Conservation (phyloP, 2,113 vertebrate genomes). For the Pardalotus punctatus region DNA sequence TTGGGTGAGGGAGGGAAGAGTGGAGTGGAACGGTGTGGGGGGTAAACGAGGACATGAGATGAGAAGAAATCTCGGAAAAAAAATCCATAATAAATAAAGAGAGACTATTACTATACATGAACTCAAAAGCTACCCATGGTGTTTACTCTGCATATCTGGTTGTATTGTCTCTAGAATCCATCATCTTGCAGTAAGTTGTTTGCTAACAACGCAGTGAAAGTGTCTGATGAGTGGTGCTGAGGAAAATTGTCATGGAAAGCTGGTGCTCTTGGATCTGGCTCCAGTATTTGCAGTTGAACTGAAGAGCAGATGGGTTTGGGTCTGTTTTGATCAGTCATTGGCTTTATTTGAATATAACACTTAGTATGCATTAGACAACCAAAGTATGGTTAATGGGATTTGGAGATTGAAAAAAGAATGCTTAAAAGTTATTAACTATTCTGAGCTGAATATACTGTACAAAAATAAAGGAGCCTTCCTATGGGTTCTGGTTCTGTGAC, state of each 20-base stretch:
- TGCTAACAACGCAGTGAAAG: constrained; percentile 59
- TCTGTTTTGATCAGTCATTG: constrained; percentile 56
- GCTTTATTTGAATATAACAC: constrained; percentile 35
- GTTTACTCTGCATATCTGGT: constrained; percentile 78
- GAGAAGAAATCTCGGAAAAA: constrained; percentile 54
- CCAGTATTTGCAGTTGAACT: constrained; percentile 44
- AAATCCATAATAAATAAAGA: constrained; percentile 56
- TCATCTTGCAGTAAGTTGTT: constrained; percentile 72
- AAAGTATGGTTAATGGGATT: constrained; percentile 28
- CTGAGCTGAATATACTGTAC: constrained; percentile 23
- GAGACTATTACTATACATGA: constrained; percentile 78
- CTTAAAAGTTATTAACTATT: constrained; percentile 1
- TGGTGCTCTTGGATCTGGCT: constrained; percentile 65
- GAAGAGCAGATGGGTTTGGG: constrained; percentile 12
- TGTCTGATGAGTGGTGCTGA: constrained; percentile 46
- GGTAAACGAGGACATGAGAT: constrained; percentile 52
- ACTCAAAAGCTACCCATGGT: constrained; percentile 75
- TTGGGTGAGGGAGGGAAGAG: constrained; percentile 29
- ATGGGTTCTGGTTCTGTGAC: constrained; percentile 66
- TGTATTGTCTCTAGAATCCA: constrained; percentile 75
- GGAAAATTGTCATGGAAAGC: constrained; percentile 46
- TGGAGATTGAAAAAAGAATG: neutral
- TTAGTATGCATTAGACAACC: constrained; percentile 52
- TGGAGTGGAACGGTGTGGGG: constrained; percentile 1
- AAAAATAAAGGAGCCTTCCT: constrained; percentile 65